phyloP scores from a whole-genome alignment of 2,888 invertebrate species.

The Platycheirus albimanus region DNA sequence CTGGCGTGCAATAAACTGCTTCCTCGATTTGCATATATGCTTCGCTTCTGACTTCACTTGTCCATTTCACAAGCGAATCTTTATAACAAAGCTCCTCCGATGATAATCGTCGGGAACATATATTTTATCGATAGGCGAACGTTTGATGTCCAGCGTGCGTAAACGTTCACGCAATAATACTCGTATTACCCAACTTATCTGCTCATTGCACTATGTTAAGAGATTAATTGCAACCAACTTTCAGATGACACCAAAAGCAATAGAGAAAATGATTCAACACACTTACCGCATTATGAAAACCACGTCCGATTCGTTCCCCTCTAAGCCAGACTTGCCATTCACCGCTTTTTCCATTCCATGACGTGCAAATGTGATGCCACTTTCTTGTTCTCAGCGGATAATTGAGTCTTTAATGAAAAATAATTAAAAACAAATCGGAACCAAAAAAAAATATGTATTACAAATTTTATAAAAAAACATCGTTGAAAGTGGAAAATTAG shows the following conservation, averaged over 20 bases:
- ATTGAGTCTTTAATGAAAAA: constrained; percentile 84
- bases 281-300: constrained; percentile 93
- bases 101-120: neutral
- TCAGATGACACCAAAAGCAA: constrained; percentile 28
- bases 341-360: constrained; percentile 94
- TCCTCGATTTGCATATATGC: constrained; percentile 40
- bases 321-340: constrained; percentile 96
- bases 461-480: neutral
- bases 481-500: constrained; percentile 1
- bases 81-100: neutral
- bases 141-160: constrained; percentile 18
- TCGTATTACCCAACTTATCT: constrained; percentile 23
- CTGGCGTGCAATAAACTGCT: constrained; percentile 17
- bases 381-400: constrained; percentile 87
- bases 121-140: neutral
- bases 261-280: constrained; percentile 41
- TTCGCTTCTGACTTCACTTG: constrained; percentile 6
- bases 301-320: constrained; percentile 92
- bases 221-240: constrained; percentile 52
- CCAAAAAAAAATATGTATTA: constrained; percentile 2
- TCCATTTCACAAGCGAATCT: constrained; percentile 27
- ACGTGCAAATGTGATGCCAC: constrained; percentile 94
- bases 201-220: constrained; percentile 6
- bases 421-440: neutral
- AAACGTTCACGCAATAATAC: constrained; percentile 46